Percentiles rank a stretch among this genome's conserved stretches.
Conservation (phyloP, 2,797 vertebrate species). For the Allenopithecus nigroviridis region DNA sequence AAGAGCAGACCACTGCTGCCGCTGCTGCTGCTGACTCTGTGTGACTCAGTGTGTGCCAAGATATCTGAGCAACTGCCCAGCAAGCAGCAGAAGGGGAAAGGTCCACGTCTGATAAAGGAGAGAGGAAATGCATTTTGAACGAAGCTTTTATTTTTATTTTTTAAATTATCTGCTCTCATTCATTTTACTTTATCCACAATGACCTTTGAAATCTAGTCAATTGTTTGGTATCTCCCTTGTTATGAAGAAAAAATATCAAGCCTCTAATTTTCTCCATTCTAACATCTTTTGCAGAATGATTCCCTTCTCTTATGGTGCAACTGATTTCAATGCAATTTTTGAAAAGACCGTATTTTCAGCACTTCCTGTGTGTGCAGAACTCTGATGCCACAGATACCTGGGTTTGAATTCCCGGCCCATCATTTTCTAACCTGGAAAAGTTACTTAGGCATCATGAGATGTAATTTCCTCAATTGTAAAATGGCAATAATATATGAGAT, state of each 20-base stretch:
- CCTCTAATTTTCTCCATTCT: background rate
- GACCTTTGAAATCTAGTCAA: constrained; percentile 45
- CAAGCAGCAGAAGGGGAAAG: background rate
- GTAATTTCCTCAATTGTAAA: background rate
- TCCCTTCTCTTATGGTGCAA: constrained; percentile 28
- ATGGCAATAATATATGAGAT: background rate
- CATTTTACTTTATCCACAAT: constrained; percentile 21
- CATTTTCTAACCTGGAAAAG: background rate
- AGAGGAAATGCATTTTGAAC: background rate
- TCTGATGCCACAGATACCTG: background rate
- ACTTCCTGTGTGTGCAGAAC: constrained; percentile 24
- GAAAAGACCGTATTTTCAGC: background rate
- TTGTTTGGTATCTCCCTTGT: background rate
- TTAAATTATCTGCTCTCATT: background rate
- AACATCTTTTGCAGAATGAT: background rate
- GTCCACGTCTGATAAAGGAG: background rate
- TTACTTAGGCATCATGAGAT: background rate
- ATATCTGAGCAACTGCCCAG: background rate
- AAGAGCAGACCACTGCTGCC: background rate
- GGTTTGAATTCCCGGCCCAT: background rate
- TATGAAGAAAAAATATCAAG: background rate
- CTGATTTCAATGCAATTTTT: background rate
- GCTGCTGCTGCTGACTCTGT: background rate
- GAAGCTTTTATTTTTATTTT: background rate
- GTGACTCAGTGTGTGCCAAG: background rate